Conservation (phyloP, 2,797 vertebrate species). For the Setipinna tenuifilis region DNA sequence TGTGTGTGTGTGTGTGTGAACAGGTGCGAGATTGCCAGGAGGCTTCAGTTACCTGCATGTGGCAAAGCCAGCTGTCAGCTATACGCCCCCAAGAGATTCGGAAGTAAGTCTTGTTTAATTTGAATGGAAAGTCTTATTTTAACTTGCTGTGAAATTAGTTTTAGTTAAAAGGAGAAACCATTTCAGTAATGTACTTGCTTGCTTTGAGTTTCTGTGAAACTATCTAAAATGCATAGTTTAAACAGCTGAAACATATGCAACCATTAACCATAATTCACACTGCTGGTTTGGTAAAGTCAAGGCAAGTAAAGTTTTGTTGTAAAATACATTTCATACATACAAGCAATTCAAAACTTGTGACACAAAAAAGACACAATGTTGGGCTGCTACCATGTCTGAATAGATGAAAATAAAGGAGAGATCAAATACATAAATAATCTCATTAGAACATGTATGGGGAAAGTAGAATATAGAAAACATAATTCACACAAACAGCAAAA, state of each 20-base stretch:
- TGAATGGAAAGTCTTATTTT: background rate
- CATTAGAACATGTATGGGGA: too few species aligned
- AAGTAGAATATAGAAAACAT: too few species aligned
- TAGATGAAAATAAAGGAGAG: too few species aligned
- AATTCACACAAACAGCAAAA: too few species aligned
- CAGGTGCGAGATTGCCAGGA: conserved; percentile 88
- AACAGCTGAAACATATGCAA: background rate
- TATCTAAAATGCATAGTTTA: background rate
- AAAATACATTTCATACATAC: too few species aligned
- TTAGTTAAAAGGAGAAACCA: background rate
- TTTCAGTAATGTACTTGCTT: background rate
- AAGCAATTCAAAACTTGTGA: background rate
- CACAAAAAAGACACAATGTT: background rate
- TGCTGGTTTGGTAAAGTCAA: background rate
- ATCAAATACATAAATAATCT: too few species aligned
- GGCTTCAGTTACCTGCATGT: conserved; percentile 84
- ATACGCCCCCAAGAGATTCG: conserved; percentile 62
- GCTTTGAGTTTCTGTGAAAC: background rate
- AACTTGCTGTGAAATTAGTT: background rate
- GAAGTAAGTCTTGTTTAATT: conserved; percentile 58
- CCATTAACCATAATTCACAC: background rate
- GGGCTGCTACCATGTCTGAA: too few species aligned
- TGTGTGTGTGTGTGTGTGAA: conserved; percentile 27
- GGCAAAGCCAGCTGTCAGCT: conserved; percentile 74
- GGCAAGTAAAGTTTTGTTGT: too few species aligned